Base-by-base conservation (phyloP, 2,113 vertebrate species). In the Ciconia stormi region DNA sequence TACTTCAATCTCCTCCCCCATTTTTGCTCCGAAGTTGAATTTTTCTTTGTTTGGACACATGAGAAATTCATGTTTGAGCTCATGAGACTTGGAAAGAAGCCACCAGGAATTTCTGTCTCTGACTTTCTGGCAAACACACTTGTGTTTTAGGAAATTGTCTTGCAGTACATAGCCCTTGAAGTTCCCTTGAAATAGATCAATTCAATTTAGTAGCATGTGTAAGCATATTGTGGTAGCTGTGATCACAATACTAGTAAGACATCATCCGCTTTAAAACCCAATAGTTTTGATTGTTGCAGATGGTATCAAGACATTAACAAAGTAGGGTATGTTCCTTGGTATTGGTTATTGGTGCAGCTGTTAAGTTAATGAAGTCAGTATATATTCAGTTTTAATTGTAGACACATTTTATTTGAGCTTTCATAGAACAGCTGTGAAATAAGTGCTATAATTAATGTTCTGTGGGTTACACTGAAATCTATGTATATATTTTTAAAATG, bases 331-430 rank as follows among this genome's bases (percentile, higher is more conserved):
- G 32, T 70, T 97, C 90, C 92, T 91, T 77, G 82, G 82, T 92
- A 81, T 76, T 89, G 70, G 94, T 96, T 97, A 95, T 93, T 94
- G 92, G 94, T 96, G 82, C 97, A 97, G 96, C 92, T 98, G 97
- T 94, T 98, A 97, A 92, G 94, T 97, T 98, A 97, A 98, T 97
- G 93, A 97, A 96, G 89, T 91, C 92, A 81, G 91, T 97, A 88
- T 93, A 97, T 91, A 98, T 96, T 94, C 92, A 72, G 81, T 94
- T 94, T 97, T 94, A 95, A 96, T 96, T 93, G 94, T 97, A 96
- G 94, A 85, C 92, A 96, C 63, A 77, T 96, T 98, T 97, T 97
- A 95, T 96, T 96, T 97, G 71, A 96, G 93, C 82, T 95, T 97
- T 93, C 82, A 95, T 53, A 89, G 95, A 97, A 91, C 94, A 97